These are phyloP conservation scores for Plebejus anna DNA, from an alignment of 2,888 invertebrate genomes.

Conservation along the genomic window DNA sequence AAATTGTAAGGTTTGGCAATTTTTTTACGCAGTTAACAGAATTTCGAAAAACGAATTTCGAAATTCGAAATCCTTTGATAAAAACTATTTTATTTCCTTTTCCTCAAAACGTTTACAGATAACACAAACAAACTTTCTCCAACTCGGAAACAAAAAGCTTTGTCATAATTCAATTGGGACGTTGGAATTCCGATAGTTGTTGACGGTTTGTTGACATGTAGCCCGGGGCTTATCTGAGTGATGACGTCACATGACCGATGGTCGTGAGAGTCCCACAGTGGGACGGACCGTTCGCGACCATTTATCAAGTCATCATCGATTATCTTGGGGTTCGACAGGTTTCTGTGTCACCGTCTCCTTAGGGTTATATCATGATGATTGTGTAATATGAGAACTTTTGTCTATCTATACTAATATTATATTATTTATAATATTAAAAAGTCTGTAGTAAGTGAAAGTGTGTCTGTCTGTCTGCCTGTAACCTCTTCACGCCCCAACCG, in stretches of 20 bases:
- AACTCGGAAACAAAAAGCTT: conserved; percentile 23
- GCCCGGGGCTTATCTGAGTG: conserved; percentile 16
- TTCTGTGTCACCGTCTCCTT: not conserved
- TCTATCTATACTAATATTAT: too few relatives aligned
- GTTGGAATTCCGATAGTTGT: not conserved
- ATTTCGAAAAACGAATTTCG: too few relatives aligned
- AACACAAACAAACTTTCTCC: not conserved
- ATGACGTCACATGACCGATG: conserved; percentile 31
- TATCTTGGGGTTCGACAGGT: not conserved
- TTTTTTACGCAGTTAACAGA: too few relatives aligned
- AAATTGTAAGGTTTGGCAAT: too few relatives aligned
- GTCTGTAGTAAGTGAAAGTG: too few relatives aligned
- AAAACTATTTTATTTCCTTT: not conserved
- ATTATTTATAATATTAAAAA: too few relatives aligned
- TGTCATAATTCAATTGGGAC: conserved; percentile 20
- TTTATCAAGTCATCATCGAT: conserved; percentile 28
- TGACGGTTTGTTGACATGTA: conserved; percentile 27
- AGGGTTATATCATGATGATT: not conserved
- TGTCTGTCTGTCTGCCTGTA: too few relatives aligned
- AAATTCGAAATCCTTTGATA: too few relatives aligned
- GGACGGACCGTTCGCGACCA: conserved; percentile 24
- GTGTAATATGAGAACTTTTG: too few relatives aligned
- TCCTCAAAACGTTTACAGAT: not conserved
- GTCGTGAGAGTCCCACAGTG: not conserved
- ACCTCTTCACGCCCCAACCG: too few relatives aligned